Percentiles rank a stretch among this genome's conserved stretches.
phyloP scores from a whole-genome alignment of 2,113 vertebrate species.

The Hirundichthys speculiger region DNA sequence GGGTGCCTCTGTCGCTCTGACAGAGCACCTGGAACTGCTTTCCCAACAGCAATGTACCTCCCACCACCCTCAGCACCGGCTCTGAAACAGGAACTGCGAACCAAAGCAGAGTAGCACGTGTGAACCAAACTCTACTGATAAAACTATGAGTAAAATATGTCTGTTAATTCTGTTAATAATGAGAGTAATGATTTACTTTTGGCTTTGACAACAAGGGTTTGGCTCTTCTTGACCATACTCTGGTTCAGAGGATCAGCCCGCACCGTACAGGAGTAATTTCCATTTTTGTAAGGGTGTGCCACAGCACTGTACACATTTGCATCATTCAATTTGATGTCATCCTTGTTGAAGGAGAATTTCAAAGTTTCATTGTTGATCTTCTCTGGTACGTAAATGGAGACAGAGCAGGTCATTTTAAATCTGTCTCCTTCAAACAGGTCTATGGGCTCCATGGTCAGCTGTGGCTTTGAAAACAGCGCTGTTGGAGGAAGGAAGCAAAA shows the following conservation, averaged over 20 bases:
- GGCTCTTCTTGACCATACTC: constrained; percentile 53
- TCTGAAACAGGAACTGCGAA: constrained; percentile 58
- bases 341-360: constrained; percentile 59
- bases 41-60: constrained; percentile 62
- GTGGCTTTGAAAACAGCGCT: constrained; percentile 78
- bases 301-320: accelerated
- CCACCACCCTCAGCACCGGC: constrained; percentile 58
- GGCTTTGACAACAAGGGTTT: constrained; percentile 40
- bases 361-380: constrained; percentile 38
- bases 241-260: background rate
- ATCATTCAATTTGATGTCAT: constrained; percentile 7
- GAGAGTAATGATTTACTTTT: constrained; percentile 73
- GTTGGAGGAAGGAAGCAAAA: constrained; percentile 3
- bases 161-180: too few relatives aligned
- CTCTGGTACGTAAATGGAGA: constrained; percentile 11
- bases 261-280: constrained; percentile 71
- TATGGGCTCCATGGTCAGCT: constrained; percentile 36
- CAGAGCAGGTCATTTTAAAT: constrained; percentile 66
- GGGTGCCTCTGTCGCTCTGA: constrained; percentile 61
- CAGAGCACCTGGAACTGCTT: constrained; percentile 70
- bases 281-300: constrained; percentile 46
- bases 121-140: too few relatives aligned
- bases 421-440: constrained; percentile 53
- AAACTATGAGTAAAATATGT: too few relatives aligned
- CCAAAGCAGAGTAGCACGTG: too few relatives aligned